Percentiles rank a stretch among this genome's conserved stretches.
Conservation (phyloP, 53 echinoderm and acorn worm species). For the Mesocentrotus franciscanus region DNA sequence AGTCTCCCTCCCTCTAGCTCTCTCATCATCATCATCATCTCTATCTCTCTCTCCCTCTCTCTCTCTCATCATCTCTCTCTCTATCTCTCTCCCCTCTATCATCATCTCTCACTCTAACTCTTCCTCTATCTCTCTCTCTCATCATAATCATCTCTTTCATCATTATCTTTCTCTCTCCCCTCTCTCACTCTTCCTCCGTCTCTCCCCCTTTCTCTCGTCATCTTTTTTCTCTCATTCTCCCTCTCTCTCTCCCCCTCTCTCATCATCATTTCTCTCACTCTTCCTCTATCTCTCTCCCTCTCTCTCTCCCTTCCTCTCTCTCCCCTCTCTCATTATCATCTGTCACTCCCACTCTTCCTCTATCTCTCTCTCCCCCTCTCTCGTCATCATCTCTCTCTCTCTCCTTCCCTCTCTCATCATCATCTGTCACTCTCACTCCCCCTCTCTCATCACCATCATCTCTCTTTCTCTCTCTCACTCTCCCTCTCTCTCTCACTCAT, state of each 20-base stretch:
- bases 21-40: too few species aligned
- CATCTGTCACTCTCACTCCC: not conserved
- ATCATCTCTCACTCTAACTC: too few species aligned
- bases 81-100: too few species aligned
- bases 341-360: not conserved
- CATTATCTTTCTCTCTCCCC: too few species aligned
- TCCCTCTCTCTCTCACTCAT: not conserved
- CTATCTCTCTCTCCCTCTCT: too few species aligned
- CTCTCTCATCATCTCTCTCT: too few species aligned
- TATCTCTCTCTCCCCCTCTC: not conserved
- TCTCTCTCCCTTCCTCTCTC: not conserved
- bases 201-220: not conserved
- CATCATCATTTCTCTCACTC: not conserved
- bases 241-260: not conserved
- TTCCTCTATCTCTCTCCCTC: not conserved
- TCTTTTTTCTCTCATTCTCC: not conserved
- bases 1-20: too few species aligned
- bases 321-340: not conserved
- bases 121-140: too few species aligned
- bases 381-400: not conserved
- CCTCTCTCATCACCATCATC: not conserved
- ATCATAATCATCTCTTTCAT: too few species aligned
- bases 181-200: not conserved
- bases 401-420: not conserved
- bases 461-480: not conserved